Base-by-base conservation (phyloP, 64 coral and sea anemone genomes). In the Montipora cactus region DNA sequence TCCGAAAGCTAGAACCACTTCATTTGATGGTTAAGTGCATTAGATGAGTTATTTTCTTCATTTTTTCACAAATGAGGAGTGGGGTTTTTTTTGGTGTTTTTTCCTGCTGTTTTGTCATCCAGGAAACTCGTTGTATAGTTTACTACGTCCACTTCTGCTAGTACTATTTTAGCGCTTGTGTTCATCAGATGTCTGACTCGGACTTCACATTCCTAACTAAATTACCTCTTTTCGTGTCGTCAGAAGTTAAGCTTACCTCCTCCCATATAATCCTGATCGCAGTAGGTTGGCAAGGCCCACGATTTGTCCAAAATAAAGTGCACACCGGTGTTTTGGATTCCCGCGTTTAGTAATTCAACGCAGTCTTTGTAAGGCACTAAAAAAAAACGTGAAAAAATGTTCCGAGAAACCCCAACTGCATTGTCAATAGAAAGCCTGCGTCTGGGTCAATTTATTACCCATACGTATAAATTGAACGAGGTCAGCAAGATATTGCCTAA, bases 181-280 rank as follows among this genome's bases (percentile, higher is more conserved):
- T 64, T 74, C 25, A 74, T 7, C 6, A 16, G 71, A 44, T 74
- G n/a, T 74, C 14, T 12, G 9, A 74, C 6, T 9, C 19, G n/a
- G 0, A 11, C 16, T 7, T 21, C n/a, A 74, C 22, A 7, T 74
- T 11, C 61, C 1, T 15, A 14, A 64, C 6, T 57, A 57, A 57
- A 57, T 57, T 57, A 57, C 53, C 53, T 57, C 53, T 57, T 57
- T 57, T 57, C 53, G 53, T 57, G 53, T 57, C 53, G 61, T 14
- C 13, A 10, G 16, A 74, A 25, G 6, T 25, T 74, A 74, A 74
- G 10, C 74, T 16, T 64, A 81, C 79, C 79, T 81, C 79, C 79
- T 81, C 79, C 79, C 79, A 81, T 15, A 22, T 62, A 81, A 7
- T 81, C 79, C 14, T 81, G 79, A 62, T 81, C 79, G 13, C 79